Conservation (phyloP, 2,888 invertebrate species). For the Drosophila kambysellisi region DNA sequence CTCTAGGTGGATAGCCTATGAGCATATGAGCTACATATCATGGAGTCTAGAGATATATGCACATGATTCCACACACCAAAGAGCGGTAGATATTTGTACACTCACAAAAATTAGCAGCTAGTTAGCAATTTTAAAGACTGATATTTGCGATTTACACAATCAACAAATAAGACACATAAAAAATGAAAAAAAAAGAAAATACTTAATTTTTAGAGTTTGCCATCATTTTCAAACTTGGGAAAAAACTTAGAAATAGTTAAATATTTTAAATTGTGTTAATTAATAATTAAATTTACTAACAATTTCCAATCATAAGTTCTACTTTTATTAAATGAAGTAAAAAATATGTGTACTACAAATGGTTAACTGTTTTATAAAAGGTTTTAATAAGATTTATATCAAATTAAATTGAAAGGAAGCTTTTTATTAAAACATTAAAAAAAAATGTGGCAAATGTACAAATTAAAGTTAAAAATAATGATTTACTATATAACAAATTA, state of each 20-base stretch:
- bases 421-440: background rate
- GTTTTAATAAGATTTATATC: background rate
- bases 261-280: background rate
- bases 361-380: background rate
- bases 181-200: background rate
- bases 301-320: background rate
- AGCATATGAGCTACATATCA: conserved; percentile 27
- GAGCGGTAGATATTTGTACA: conserved; percentile 21
- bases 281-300: background rate
- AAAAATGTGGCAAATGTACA: background rate
- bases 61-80: conserved; percentile 2
- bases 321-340: background rate
- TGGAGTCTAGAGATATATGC: conserved; percentile 10
- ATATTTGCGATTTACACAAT: background rate
- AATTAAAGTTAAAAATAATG: background rate
- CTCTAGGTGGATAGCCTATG: conserved; percentile 23
- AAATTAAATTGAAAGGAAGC: background rate
- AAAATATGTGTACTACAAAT: background rate
- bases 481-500: too few relatives aligned
- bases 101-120: background rate
- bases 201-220: background rate
- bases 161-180: background rate
- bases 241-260: background rate
- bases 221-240: background rate
- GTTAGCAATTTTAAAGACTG: background rate